Evolutionary conservation across 2,888 invertebrate species (phyloP).

Genomic region (Stenurella melanura): DNA sequence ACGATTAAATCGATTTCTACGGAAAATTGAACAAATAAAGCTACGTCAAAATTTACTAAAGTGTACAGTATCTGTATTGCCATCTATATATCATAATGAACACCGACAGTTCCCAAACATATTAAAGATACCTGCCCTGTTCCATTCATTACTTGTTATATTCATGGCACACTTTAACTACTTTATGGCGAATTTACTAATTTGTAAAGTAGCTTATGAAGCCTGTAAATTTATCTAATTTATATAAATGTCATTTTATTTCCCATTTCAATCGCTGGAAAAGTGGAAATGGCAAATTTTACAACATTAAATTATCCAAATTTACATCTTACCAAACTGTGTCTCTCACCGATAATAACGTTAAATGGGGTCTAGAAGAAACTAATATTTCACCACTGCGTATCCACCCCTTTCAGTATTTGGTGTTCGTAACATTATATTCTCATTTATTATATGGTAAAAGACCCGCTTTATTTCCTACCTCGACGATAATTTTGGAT

Average conservation of each 20-base stretch:
- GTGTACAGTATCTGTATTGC: too few relatives aligned
- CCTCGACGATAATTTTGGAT: constrained; percentile 21
- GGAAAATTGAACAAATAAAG: too few relatives aligned
- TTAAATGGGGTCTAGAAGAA: constrained; percentile 1
- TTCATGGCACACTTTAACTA: too few relatives aligned
- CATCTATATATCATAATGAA: too few relatives aligned
- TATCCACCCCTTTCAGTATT: constrained; percentile 21
- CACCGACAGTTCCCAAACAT: too few relatives aligned
- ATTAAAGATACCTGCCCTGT: too few relatives aligned
- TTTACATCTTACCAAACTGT: not conserved
- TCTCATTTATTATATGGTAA: constrained; percentile 6
- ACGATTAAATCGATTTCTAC: too few relatives aligned
- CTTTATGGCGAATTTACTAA: too few relatives aligned
- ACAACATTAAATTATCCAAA: constrained; percentile 1
- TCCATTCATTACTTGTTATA: too few relatives aligned
- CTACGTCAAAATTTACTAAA: too few relatives aligned
- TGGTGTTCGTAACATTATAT: not conserved
- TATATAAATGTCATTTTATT: not conserved
- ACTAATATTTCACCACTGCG: constrained; percentile 12
- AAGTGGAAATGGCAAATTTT: not conserved
- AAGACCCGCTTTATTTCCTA: constrained; percentile 21
- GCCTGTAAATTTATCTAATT: too few relatives aligned
- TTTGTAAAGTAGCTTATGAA: too few relatives aligned
- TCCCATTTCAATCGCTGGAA: not conserved
- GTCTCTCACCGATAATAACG: not conserved